These are phyloP conservation scores for Caprella mutica DNA, from an alignment of 2,888 invertebrate species.

Conservation along the genomic window DNA sequence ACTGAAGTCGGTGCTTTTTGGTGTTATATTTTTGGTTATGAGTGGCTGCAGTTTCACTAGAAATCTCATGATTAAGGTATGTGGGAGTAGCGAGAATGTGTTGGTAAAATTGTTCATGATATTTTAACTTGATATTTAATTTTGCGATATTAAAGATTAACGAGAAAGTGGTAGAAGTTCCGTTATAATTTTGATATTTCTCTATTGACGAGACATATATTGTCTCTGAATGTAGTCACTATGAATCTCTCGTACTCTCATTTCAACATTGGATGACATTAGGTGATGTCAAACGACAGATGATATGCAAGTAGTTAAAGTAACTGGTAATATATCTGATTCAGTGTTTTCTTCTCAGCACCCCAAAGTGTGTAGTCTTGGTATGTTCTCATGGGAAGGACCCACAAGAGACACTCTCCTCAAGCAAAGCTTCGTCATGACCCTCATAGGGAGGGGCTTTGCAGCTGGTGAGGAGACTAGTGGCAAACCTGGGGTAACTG, in stretches of 20 bases:
- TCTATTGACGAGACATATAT: too few species aligned
- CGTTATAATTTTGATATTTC: too few species aligned
- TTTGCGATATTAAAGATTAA: too few species aligned
- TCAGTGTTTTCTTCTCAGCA: conserved; percentile 19
- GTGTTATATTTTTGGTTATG: conserved; percentile 42
- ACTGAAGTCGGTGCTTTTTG: conserved; percentile 52
- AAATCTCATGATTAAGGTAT: conserved; percentile 21
- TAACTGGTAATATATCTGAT: too few species aligned
- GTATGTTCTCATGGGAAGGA: conserved; percentile 16
- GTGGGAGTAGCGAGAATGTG: background rate
- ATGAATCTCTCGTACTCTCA: too few species aligned
- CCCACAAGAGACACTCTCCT: conserved; percentile 12
- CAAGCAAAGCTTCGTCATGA: conserved; percentile 45
- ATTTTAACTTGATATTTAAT: background rate
- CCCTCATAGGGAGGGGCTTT: conserved; percentile 39
- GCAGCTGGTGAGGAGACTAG: conserved; percentile 11
- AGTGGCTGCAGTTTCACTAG: conserved; percentile 12
- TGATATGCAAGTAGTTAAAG: too few species aligned
- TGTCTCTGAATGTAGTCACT: too few species aligned
- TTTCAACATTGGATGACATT: too few species aligned
- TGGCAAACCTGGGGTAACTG: too few species aligned
- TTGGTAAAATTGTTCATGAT: too few species aligned
- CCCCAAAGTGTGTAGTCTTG: conserved; percentile 25
- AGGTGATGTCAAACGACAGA: too few species aligned
- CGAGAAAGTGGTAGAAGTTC: too few species aligned